A percentile compares a stretch with the other conserved stretches of the same genome.
These are phyloP conservation scores for Luscinia luscinia DNA, from an alignment of 2,797 vertebrate species.

Conservation along the genomic window DNA sequence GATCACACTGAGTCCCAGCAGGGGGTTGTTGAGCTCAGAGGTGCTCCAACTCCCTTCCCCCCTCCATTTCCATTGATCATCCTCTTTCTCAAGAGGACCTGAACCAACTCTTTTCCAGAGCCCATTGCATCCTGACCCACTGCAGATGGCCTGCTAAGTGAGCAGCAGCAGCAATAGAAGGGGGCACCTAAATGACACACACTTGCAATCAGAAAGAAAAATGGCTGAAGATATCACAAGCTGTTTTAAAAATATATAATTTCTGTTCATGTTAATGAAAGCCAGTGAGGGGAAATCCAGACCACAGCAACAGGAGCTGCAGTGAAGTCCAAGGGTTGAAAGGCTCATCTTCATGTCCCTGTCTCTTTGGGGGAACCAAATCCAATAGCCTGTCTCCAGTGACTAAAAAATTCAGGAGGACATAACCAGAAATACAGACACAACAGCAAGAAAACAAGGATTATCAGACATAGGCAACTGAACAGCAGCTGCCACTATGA, in stretches of 20 bases:
- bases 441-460: neutral
- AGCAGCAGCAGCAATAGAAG: neutral
- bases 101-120: neutral
- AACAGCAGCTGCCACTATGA: neutral
- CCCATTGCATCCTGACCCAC: neutral
- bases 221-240: rapidly evolving
- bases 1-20: neutral
- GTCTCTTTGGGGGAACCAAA: neutral
- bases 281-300: neutral
- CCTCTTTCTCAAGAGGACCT: neutral
- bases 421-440: neutral
- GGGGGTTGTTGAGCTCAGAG: neutral
- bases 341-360: neutral
- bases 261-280: neutral
- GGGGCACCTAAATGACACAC: neutral
- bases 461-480: neutral
- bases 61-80: neutral
- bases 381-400: neutral
- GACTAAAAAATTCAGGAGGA: neutral
- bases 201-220: neutral
- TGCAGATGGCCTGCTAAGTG: neutral
- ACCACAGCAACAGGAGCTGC: neutral
- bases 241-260: neutral
- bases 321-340: rapidly evolving
- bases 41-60: neutral